phyloP scores from a whole-genome alignment of 2,888 invertebrate genomes.

The Hypolimnas misippus region DNA sequence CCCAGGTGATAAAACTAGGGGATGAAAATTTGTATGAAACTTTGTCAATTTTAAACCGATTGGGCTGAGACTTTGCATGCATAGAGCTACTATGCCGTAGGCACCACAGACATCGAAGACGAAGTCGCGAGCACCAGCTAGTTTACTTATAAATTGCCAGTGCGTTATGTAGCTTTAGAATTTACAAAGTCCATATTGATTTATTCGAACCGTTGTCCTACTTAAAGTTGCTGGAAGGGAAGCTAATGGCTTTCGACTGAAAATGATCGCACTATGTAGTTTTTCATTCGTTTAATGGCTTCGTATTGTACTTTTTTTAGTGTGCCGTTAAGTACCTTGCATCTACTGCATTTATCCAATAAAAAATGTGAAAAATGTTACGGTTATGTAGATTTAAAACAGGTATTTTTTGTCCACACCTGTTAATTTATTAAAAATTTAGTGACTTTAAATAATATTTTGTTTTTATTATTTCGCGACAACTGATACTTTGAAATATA shows the following conservation, averaged over 20 bases:
- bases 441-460: no score
- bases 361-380: neutral
- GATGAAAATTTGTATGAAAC: no score
- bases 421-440: no score
- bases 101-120: no score
- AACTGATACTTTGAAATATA: neutral
- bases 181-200: constrained; percentile 20
- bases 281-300: constrained; percentile 27
- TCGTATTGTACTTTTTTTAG: constrained; percentile 23
- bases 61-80: no score
- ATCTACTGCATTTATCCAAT: neutral
- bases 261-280: constrained; percentile 24
- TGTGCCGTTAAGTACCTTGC: constrained; percentile 24
- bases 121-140: no score
- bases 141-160: neutral
- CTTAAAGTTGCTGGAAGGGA: constrained; percentile 28
- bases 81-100: no score
- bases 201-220: constrained; percentile 23
- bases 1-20: no score
- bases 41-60: no score
- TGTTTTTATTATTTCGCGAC: neutral
- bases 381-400: neutral
- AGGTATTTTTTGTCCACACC: no score
- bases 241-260: constrained; percentile 29
- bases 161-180: neutral